A percentile compares a stretch with the other conserved stretches of the same genome.
phyloP scores from a whole-genome alignment of 2,113 vertebrate genomes.

The Petrocephalus microphthalmus region DNA sequence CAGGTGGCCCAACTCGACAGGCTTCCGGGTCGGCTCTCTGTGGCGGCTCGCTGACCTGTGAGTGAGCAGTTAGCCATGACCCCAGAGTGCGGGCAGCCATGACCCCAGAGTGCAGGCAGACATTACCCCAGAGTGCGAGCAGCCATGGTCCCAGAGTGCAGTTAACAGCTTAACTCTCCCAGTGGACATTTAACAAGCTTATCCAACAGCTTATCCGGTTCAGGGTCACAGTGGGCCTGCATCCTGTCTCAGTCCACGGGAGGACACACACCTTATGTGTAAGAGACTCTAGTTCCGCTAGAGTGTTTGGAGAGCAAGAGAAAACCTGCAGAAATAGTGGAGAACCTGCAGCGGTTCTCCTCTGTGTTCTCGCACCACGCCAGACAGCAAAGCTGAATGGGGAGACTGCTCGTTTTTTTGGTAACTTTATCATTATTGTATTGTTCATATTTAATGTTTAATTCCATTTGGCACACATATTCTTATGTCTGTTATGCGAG shows the following conservation, averaged over 20 bases:
- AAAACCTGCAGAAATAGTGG: background rate
- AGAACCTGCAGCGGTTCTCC: background rate
- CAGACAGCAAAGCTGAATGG: background rate
- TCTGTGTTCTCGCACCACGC: background rate
- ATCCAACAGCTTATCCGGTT: background rate
- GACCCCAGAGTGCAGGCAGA: background rate
- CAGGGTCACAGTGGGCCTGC: background rate
- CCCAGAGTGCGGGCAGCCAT: background rate
- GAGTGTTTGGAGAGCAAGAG: background rate
- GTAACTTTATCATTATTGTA: background rate
- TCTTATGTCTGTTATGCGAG: background rate
- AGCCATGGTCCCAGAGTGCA: too few relatives aligned
- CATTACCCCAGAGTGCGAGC: background rate
- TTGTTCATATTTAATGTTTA: background rate
- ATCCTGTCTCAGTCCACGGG: background rate
- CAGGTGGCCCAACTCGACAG: conserved; percentile 26
- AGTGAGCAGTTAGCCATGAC: background rate
- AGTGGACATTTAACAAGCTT: background rate
- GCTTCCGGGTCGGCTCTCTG: conserved; percentile 40
- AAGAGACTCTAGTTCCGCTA: background rate
- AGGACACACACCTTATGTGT: background rate
- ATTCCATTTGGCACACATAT: background rate
- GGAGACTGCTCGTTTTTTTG: background rate
- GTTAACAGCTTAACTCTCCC: background rate
- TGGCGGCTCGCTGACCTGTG: conserved; percentile 44